Evolutionary conservation across 2,888 invertebrate species (phyloP), one percentile per base, ranked within the genome.

Genomic region (Lysandra bellargus): DNA sequence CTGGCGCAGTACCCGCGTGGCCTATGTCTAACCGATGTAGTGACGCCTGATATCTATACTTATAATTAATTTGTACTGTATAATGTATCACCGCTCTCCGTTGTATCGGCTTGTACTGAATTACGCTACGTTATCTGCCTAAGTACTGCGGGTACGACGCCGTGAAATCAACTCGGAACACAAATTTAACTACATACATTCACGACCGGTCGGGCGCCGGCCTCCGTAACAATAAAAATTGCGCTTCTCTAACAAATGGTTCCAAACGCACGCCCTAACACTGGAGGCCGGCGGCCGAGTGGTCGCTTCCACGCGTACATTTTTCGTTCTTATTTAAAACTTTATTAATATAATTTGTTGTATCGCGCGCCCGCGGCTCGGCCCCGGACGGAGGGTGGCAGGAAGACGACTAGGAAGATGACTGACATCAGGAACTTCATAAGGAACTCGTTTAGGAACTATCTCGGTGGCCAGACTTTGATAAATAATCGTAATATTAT

Each of bases 301-400:
- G 85, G 86, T 90, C 91, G 88, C 84, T 85, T 86, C 85, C 92
- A 91, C 89, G 90, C 91, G 89, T 92, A 94, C 93, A 93, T 86
- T 92, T 93, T 91, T 90, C 89, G 90, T 92, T 93, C 92, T 92
- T 92, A 93, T 92, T 90, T 93, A 92, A 93, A 94, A 93, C 92
- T 86, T 94, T 93, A 93, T 92, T 92, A 91, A 94, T 94, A 94
- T 94, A 94, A 93, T 94, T 93, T 94, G 94, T 93, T 94, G 94
- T 94, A 89, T 87, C 83, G 92, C 89, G 92, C 92, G 90, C 83
- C 82, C 83, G 78, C 83, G 86, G 83, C 84, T 86, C 92, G 88
- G 89, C 90, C 90, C 86, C 85, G 85, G 80, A 80, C 80, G 80
- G 83, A 81, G 81, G 81, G 90, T 89, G 85, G 86, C 85, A 86